Evolutionary conservation across 2,113 vertebrate genomes (phyloP).

Genomic region (Synchiropus splendidus): DNA sequence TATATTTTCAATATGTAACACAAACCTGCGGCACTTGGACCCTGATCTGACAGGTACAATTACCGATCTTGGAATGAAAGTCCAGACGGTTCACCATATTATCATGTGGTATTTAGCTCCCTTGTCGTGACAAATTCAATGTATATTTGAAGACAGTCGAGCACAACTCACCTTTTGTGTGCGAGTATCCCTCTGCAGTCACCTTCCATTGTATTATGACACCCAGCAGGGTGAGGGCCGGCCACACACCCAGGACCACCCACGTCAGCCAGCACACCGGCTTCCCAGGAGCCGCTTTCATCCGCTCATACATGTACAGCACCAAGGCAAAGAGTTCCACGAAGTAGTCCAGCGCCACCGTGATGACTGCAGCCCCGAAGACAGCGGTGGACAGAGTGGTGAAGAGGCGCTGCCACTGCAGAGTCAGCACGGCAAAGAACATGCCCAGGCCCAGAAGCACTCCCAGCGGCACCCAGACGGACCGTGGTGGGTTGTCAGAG

Average conservation of each 20-base stretch:
- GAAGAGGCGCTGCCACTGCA: slow-evolving; percentile 94
- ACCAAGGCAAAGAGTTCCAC: slow-evolving; percentile 86
- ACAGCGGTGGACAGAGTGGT: slow-evolving; percentile 87
- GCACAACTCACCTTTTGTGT: slow-evolving; percentile 81
- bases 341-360: slow-evolving; percentile 90
- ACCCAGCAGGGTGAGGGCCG: slow-evolving; percentile 81
- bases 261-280: slow-evolving; percentile 95
- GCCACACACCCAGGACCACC: slow-evolving; percentile 91
- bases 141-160: too few relatives aligned
- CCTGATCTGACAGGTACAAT: too few relatives aligned
- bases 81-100: too few relatives aligned
- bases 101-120: too few relatives aligned
- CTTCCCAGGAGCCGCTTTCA: slow-evolving; percentile 72
- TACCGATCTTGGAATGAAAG: too few relatives aligned
- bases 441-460: slow-evolving; percentile 89
- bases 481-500: slow-evolving; percentile 81
- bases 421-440: slow-evolving; percentile 90
- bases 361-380: slow-evolving; percentile 87
- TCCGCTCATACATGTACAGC: slow-evolving; percentile 82
- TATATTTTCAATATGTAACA: too few relatives aligned
- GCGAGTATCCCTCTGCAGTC: slow-evolving; percentile 89
- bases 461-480: slow-evolving; percentile 90
- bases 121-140: too few relatives aligned
- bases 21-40: too few relatives aligned
- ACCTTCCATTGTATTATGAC: slow-evolving; percentile 92